phyloP scores from a whole-genome alignment of 2,113 vertebrate species.

The Typhlomys cinereus region DNA sequence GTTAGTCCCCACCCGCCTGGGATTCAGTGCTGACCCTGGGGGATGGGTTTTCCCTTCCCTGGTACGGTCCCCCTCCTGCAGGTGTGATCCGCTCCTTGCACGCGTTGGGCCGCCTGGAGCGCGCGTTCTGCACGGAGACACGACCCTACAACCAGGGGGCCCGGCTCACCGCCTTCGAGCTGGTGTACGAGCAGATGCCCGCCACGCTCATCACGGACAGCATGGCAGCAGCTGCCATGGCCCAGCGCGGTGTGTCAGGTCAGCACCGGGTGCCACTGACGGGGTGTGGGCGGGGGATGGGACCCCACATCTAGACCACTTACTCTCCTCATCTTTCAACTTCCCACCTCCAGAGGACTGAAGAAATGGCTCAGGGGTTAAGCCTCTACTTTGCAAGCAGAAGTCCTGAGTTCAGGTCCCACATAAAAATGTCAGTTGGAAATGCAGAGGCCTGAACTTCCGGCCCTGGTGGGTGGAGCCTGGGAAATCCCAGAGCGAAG shows the following conservation, averaged over 20 bases:
- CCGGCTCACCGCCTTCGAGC: conserved; percentile 92
- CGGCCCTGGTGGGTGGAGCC: accelerated
- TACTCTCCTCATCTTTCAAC: no score
- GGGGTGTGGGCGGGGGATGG: no score
- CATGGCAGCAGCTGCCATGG: conserved; percentile 91
- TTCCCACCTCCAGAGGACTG: no score
- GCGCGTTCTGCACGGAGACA: conserved; percentile 92
- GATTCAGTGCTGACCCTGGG: not conserved
- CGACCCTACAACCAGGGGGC: conserved; percentile 95
- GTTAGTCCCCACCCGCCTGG: not conserved
- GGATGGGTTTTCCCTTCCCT: no score
- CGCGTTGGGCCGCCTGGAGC: conserved; percentile 86
- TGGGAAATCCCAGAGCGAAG: accelerated
- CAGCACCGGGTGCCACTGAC: not conserved
- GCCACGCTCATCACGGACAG: conserved; percentile 93
- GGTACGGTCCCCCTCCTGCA: no score
- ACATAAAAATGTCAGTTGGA: no score
- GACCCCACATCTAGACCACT: no score
- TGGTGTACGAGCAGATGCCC: conserved; percentile 90
- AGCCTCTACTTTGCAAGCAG: no score
- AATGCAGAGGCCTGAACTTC: no score
- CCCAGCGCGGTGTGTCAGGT: conserved; percentile 90
- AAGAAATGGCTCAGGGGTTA: no score
- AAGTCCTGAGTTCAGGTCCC: no score
- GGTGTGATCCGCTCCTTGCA: conserved; percentile 92